Evolutionary conservation across 2,113 vertebrate genomes (phyloP).

Genomic region (Dolichotis patagonum): DNA sequence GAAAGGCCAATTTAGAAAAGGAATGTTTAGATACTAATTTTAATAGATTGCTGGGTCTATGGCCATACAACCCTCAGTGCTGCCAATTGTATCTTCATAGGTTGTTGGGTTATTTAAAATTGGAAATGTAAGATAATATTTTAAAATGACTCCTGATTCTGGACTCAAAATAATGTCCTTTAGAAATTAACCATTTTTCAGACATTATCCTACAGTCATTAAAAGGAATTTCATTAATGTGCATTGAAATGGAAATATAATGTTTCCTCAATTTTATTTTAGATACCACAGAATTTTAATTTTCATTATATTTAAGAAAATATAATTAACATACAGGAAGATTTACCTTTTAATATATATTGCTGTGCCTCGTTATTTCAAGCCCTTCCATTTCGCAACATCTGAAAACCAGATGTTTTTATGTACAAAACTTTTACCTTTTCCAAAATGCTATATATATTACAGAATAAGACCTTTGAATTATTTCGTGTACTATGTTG

Average conservation of each 20-base stretch:
- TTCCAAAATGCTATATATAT: neutral
- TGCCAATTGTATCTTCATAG: neutral
- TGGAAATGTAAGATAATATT: neutral
- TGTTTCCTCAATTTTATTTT: neutral
- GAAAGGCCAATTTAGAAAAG: neutral
- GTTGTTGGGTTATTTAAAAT: neutral
- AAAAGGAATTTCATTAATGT: slow-evolving; percentile 16
- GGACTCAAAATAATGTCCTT: neutral
- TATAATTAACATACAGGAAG: neutral
- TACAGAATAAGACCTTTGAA: neutral
- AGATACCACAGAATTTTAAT: neutral
- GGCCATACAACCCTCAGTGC: neutral
- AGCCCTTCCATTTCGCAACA: neutral
- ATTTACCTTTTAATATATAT: neutral
- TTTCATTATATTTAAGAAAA: neutral
- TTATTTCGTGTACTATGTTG: neutral
- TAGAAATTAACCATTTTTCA: neutral
- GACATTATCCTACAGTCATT: neutral
- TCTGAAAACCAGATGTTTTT: neutral
- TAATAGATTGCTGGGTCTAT: neutral
- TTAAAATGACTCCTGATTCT: neutral
- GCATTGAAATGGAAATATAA: slow-evolving; percentile 31
- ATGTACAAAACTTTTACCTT: neutral
- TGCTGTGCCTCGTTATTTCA: neutral
- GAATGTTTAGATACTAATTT: neutral